Evolutionary conservation across 2,888 invertebrate species (phyloP), one percentile per base, ranked within the genome.

Genomic region (Chironomus riparius): DNA sequence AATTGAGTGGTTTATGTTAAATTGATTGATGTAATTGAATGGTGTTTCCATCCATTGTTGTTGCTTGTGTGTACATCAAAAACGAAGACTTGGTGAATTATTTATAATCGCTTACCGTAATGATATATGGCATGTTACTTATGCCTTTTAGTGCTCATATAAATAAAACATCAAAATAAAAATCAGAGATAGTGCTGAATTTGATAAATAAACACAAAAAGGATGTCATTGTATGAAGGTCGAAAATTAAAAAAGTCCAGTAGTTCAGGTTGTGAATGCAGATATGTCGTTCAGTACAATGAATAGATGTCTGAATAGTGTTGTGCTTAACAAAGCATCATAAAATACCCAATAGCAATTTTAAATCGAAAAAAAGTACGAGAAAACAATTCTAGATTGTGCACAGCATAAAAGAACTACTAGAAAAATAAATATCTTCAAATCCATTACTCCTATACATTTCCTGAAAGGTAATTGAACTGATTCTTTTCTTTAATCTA

Each of bases 11-110:
- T 70, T 47, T 56, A 24, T 70, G 70, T 50, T 22, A 50, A 70
- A 70, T 50, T 70, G 50, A 50, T 70, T 22, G 70, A 70, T 48
- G 50, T 50, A 70, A 70, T 70, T 70, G 70, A 48, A 56, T 18
- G 18, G 38, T 38, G 38, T 38, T 38, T 38, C 10, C 38, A 7
- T 38, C 38, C 38, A 38, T 38, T 38, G 10, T 38, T 38, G 38
- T 38, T 38, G 38, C 7, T 38, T 38, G 38, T 68, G 21, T 62
- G 6, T 62, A 62, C 18, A 18, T 38, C 13, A 21, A 68, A 21
- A 47, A 38, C 2, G 4, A 28, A 28, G 5, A n/a, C n/a, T 69
- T 47, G 21, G n/a, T 69, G 69, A 47, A 69, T 69, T 47, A 69
- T 69, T 69, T 69, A 69, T 69, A 18, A 18, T n/a, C 13, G 38